phyloP scores from a whole-genome alignment of 1,140 invertebrate species.

The Oncopodura yosiiana region DNA sequence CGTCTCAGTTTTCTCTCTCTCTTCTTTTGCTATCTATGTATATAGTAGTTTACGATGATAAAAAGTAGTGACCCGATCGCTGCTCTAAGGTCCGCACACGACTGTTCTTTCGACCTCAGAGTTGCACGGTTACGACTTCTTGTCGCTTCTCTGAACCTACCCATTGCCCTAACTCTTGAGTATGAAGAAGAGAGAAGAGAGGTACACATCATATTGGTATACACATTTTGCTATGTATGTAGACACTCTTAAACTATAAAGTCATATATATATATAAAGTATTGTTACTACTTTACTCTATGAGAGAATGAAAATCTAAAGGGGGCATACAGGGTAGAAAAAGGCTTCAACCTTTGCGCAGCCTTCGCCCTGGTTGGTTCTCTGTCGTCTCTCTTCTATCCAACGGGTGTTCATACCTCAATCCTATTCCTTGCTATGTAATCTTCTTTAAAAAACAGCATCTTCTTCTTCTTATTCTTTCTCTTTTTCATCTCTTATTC shows the following conservation, averaged over 20 bases:
- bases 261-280: not conserved
- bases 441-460: slow-evolving; percentile 3
- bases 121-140: slow-evolving; percentile 33
- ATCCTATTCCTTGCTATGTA: not conserved
- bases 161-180: slow-evolving; percentile 16
- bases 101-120: slow-evolving; percentile 34
- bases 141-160: slow-evolving; percentile 19
- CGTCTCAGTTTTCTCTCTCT: no score
- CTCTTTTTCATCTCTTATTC: not conserved
- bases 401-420: slow-evolving; percentile 5
- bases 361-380: slow-evolving; percentile 24
- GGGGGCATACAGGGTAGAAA: slow-evolving; percentile 21
- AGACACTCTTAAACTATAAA: not conserved
- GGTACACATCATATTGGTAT: not conserved
- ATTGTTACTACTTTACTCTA: no score
- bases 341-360: slow-evolving; percentile 32
- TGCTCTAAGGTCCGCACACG: slow-evolving; percentile 32
- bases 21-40: no score
- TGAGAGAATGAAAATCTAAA: not conserved
- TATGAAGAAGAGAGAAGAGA: not conserved
- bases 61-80: no score
- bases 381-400: slow-evolving; percentile 20
- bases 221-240: not conserved
- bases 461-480: slow-evolving; percentile 3
- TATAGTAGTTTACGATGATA: no score